phyloP scores from a whole-genome alignment of 1,140 invertebrate genomes.

The Drosophila baimaii region DNA sequence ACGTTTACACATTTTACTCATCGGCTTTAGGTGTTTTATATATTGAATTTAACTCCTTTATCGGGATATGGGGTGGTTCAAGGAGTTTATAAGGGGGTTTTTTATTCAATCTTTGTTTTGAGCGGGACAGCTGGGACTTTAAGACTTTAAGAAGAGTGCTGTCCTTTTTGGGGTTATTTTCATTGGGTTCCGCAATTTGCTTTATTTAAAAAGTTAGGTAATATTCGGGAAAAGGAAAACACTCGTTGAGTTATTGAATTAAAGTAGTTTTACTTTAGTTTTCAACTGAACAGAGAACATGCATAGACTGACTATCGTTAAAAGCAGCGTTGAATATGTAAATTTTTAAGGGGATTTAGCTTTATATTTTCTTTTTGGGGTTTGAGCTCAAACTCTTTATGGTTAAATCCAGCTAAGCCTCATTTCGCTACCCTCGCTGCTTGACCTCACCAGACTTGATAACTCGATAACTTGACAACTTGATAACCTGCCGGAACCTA shows the following conservation, averaged over 20 bases:
- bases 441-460: constrained; percentile 52
- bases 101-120: constrained; percentile 24
- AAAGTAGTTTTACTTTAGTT: constrained; percentile 53
- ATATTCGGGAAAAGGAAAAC: constrained; percentile 21
- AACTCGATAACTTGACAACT: constrained; percentile 8
- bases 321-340: constrained; percentile 63
- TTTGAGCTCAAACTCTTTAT: constrained; percentile 24
- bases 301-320: constrained; percentile 69
- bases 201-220: not conserved
- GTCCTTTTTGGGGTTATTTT: constrained; percentile 1
- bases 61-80: constrained; percentile 22
- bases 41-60: constrained; percentile 25
- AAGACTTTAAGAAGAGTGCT: constrained; percentile 24
- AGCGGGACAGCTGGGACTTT: constrained; percentile 39
- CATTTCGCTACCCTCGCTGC: constrained; percentile 83
- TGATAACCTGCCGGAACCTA: constrained; percentile 22
- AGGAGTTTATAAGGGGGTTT: constrained; percentile 33
- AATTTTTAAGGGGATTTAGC: constrained; percentile 32
- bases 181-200: too few relatives aligned
- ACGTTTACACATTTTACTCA: constrained; percentile 50
- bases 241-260: constrained; percentile 36
- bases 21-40: constrained; percentile 27
- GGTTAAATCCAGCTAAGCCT: constrained; percentile 82
- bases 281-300: constrained; percentile 59
- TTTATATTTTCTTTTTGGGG: constrained; percentile 26